These are phyloP conservation scores for Dicyrtomina minuta DNA, from an alignment of 2,888 invertebrate genomes.

Conservation along the genomic window DNA sequence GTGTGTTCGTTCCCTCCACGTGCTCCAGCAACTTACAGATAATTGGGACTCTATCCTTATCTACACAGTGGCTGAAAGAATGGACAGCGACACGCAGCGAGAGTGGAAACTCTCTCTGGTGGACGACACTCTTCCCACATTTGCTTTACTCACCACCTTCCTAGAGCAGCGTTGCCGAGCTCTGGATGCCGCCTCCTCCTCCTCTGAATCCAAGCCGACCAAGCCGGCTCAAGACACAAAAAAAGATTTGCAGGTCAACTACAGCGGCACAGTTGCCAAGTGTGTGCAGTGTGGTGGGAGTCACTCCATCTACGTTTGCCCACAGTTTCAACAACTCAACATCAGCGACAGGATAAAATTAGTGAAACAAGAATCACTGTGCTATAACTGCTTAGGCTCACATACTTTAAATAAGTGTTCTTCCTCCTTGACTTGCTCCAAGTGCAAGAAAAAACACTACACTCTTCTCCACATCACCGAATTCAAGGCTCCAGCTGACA, in stretches of 20 bases:
- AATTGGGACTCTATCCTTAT: neutral
- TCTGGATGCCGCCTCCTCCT: neutral
- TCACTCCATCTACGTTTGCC: too few relatives aligned
- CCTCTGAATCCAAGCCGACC: neutral
- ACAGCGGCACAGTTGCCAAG: neutral
- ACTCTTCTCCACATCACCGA: neutral
- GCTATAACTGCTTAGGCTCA: neutral
- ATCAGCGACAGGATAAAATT: neutral
- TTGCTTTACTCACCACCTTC: neutral
- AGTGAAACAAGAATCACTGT: neutral
- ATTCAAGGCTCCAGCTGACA: neutral
- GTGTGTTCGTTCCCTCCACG: neutral
- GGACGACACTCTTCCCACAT: neutral
- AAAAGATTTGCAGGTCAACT: neutral
- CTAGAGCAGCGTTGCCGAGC: neutral
- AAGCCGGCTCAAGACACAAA: neutral
- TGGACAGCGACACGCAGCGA: neutral
- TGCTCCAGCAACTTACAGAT: neutral
- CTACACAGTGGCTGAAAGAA: neutral
- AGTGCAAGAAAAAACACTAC: neutral
- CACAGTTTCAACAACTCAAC: too few relatives aligned
- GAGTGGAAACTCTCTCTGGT: neutral
- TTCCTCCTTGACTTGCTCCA: neutral
- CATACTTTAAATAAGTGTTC: neutral
- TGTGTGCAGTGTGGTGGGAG: too few relatives aligned